These are phyloP conservation scores for Hylaea fasciaria DNA, from an alignment of 2,888 invertebrate genomes.

Conservation along the genomic window DNA sequence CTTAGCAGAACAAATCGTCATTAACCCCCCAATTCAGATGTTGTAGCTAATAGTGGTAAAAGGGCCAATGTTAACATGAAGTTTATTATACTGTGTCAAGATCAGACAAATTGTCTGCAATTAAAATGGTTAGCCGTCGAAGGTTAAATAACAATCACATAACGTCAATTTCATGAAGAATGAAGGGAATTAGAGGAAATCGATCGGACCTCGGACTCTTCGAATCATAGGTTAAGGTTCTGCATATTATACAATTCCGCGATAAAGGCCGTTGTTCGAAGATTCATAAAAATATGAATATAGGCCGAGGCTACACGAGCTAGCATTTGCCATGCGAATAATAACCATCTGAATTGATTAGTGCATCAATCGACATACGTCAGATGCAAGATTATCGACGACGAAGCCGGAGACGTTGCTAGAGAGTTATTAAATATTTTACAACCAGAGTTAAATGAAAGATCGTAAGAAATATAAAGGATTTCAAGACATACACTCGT, in stretches of 20 bases:
- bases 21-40: no score
- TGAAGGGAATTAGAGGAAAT: constrained; percentile 19
- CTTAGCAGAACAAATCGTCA: no score
- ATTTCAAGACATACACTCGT: no score
- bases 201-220: constrained; percentile 20
- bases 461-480: no score
- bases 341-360: constrained; percentile 40
- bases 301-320: constrained; percentile 51
- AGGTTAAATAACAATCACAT: constrained; percentile 21
- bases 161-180: constrained; percentile 24
- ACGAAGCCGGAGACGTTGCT: constrained; percentile 5
- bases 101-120: constrained; percentile 26
- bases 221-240: constrained; percentile 32
- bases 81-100: constrained; percentile 19
- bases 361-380: constrained; percentile 38
- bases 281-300: constrained; percentile 49
- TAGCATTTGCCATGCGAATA: constrained; percentile 46
- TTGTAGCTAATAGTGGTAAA: not conserved
- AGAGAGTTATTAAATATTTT: not conserved
- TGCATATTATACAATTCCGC: constrained; percentile 22
- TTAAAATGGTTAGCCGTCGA: constrained; percentile 17
- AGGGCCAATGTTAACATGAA: not conserved
- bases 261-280: constrained; percentile 34
- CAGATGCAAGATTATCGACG: constrained; percentile 16
- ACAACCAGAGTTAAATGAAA: not conserved